Evolutionary conservation across 1,140 invertebrate genomes (phyloP), one percentile per base, ranked within the genome.

Genomic region (Pygmarrhopalites habei): DNA sequence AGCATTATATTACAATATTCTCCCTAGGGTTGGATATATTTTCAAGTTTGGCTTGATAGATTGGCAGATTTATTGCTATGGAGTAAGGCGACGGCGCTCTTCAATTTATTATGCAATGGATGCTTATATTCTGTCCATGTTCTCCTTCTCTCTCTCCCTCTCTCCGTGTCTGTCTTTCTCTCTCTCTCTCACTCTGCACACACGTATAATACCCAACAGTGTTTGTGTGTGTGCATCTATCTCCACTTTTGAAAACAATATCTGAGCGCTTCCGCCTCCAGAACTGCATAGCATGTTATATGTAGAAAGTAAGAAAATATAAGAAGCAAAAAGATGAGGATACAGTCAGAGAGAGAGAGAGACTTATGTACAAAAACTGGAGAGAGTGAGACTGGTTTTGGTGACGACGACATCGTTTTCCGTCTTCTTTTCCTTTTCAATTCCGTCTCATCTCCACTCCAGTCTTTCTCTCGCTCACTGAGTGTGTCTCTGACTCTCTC

Each of bases 21-120:
- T 63, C 67, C 67, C 67, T 26, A 43, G 67, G 64, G 67, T 51
- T 65, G 67, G 66, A 69, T 69, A 65, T 66, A 69, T 69, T 69
- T 69, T 65, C 60, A 65, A 69, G 64, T 69, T 69, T 65, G 58
- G 60, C 41, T 49, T 63, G 56, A 69, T 65, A 69, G 67, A 69
- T 69, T 69, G 67, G 64, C 67, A 69, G 67, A 69, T 69, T 69
- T 69, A 69, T 69, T 69, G 58, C 58, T 28, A 35, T 46, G 28
- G 41, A 61, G 58, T 29, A 60, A 59, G 62, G 62, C 56, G 62
- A 59, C 56, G 56, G 46, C 25, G 57, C 57, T 64, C 49, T 64
- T 64, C 62, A 64, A 60, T 64, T 64, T 64, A 64, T 64, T 64
- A 64, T 58, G 56, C 52, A 62, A 57, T 57, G 60, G 53, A 56